phyloP scores from a whole-genome alignment of 2,113 vertebrate genomes.

The Pardalotus punctatus region DNA sequence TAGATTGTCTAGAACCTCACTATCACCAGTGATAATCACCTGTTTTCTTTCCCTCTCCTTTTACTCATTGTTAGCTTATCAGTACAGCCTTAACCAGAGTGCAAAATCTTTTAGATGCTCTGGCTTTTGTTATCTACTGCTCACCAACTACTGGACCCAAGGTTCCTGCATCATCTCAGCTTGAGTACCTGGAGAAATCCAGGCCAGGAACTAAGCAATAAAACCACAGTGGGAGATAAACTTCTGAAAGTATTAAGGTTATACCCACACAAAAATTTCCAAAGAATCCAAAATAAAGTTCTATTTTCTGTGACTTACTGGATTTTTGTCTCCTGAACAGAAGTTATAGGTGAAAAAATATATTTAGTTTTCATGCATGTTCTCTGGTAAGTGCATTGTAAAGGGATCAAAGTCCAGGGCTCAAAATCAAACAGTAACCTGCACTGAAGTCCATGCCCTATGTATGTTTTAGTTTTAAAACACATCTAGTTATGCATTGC shows the following conservation, averaged over 20 bases:
- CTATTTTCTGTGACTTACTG: neutral
- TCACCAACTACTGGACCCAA: neutral
- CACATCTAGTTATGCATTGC: neutral
- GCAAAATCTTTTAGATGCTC: neutral
- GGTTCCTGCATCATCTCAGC: neutral
- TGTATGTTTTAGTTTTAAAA: neutral
- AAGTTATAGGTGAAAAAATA: neutral
- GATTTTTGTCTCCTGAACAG: neutral
- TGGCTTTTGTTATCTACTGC: neutral
- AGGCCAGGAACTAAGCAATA: neutral
- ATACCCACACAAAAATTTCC: neutral
- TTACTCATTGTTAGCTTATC: neutral
- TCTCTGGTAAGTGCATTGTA: neutral
- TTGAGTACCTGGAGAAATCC: accelerated
- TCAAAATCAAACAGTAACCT: neutral
- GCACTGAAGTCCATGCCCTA: neutral
- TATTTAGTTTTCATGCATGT: neutral
- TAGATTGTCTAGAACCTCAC: neutral
- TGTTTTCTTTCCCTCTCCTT: neutral
- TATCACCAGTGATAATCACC: accelerated
- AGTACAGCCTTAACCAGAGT: neutral
- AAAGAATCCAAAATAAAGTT: neutral
- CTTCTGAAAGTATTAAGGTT: neutral
- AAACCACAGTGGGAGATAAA: neutral
- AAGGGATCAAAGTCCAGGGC: neutral